Evolutionary conservation across 2,113 vertebrate species (phyloP).

Genomic region (Chamaea fasciata): DNA sequence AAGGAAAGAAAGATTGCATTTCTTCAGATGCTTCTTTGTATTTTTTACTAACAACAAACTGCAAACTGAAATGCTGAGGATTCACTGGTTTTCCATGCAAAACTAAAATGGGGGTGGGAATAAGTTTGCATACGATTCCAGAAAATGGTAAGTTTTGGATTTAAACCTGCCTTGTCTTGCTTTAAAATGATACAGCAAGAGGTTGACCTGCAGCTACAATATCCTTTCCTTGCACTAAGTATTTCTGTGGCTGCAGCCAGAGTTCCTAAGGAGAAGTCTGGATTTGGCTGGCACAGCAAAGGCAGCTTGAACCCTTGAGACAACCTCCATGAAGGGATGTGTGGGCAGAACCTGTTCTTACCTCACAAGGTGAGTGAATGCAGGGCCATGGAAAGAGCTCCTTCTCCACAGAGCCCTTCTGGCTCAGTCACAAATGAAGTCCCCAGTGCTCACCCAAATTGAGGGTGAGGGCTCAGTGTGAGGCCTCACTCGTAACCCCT

Average conservation of each 20-base stretch:
- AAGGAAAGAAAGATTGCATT: neutral
- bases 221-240: neutral
- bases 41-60: neutral
- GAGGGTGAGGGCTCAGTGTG: neutral
- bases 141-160: rapidly evolving
- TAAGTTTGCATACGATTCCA: neutral
- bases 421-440: neutral
- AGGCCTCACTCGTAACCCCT: neutral
- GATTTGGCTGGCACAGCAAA: neutral
- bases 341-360: neutral
- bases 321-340: rapidly evolving
- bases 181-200: neutral
- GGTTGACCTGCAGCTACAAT: neutral
- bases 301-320: neutral
- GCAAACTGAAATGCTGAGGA: neutral
- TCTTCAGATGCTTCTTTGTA: neutral
- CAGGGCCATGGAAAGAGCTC: neutral
- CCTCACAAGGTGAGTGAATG: neutral
- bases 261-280: neutral
- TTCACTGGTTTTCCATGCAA: neutral
- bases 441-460: neutral
- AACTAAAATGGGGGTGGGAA: neutral
- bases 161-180: neutral
- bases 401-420: neutral
- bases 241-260: neutral